Evolutionary conservation across 2,888 invertebrate species (phyloP).

Genomic region (Blastobasis lacticolella): DNA sequence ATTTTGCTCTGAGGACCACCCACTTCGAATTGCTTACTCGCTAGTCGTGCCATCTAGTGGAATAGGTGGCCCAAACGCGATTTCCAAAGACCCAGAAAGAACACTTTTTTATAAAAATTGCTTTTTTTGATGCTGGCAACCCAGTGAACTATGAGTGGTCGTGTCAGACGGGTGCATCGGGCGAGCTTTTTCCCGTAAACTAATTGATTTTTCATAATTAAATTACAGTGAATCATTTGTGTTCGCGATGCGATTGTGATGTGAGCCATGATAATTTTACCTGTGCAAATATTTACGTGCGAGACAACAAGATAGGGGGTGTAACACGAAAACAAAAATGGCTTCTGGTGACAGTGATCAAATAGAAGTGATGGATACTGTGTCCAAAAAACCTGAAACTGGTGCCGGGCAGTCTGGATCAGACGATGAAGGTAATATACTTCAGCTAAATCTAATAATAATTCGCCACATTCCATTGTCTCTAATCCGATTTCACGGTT

Average conservation of each 20-base stretch:
- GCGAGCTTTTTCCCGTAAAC: constrained; percentile 65
- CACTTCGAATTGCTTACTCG: too few species aligned
- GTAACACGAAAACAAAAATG: constrained; percentile 76
- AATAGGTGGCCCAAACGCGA: too few species aligned
- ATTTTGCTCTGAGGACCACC: too few species aligned
- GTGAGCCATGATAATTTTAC: constrained; percentile 63
- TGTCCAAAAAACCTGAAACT: constrained; percentile 75
- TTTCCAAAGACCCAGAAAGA: too few species aligned
- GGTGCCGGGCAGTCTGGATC: constrained; percentile 74
- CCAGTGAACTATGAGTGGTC: constrained; percentile 59
- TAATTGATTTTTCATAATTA: constrained; percentile 71
- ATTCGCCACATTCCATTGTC: constrained; percentile 11
- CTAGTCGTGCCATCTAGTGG: too few species aligned
- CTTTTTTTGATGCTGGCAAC: constrained; percentile 36
- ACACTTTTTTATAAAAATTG: too few species aligned
- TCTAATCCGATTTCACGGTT: constrained; percentile 25
- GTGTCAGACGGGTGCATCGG: constrained; percentile 65
- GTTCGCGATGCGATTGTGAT: constrained; percentile 57
- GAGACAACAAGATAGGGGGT: constrained; percentile 65
- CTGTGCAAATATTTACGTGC: constrained; percentile 45
- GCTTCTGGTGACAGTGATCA: constrained; percentile 89
- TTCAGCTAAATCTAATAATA: constrained; percentile 45
- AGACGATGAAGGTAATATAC: constrained; percentile 73
- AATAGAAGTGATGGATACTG: constrained; percentile 83
- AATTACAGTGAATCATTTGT: constrained; percentile 67